Evolutionary conservation across 2,888 invertebrate genomes (phyloP), one percentile per base, ranked within the genome.

Genomic region (Polylopha cassiicola): DNA sequence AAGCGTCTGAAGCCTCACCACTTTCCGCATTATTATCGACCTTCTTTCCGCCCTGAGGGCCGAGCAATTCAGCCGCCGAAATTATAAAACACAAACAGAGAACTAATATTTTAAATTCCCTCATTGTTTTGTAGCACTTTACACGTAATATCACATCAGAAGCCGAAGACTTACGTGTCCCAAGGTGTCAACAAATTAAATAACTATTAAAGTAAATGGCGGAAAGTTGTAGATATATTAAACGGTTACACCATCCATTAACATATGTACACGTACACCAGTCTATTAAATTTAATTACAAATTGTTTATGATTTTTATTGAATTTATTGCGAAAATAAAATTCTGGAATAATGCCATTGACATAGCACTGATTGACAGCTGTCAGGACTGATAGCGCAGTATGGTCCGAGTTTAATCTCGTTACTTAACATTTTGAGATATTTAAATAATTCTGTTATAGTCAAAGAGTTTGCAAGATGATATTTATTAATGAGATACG

Each of bases 81-180:
- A 79, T 26, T 28, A 65, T 59, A 38, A 75, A 46, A 47, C 71
- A 81, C 31, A 79, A 45, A 47, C 54, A 73, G 47, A 78, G 51
- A 44, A 71, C 30, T 33, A 60, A 65, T 21, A 72, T 46, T 46
- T 64, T 64, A 43, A 68, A 61, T 38, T 64, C 54, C 48, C 54
- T 60, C 82, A 81, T 80, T 43, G 60, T 62, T 47, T 38, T 23
- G 41, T 37, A 41, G n/a, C n/a, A n/a, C n/a, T n/a, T n/a, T n/a
- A n/a, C n/a, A n/a, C n/a, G 16, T 14, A 11, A 7, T 17, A 5
- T 2, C 7, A 3, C 5, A 28, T 9, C 8, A 7, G 7, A 42
- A 33, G 13, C 26, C 37, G 24, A 64, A 49, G 55, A 76, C 67
- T 77, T 79, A 81, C 78, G 81, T 80, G 80, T 80, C 74, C 73